Percentiles rank a stretch among this genome's conserved stretches.
Evolutionary conservation across 1,140 invertebrate genomes (phyloP).

Genomic region (Macrobrachium rosenbergii): DNA sequence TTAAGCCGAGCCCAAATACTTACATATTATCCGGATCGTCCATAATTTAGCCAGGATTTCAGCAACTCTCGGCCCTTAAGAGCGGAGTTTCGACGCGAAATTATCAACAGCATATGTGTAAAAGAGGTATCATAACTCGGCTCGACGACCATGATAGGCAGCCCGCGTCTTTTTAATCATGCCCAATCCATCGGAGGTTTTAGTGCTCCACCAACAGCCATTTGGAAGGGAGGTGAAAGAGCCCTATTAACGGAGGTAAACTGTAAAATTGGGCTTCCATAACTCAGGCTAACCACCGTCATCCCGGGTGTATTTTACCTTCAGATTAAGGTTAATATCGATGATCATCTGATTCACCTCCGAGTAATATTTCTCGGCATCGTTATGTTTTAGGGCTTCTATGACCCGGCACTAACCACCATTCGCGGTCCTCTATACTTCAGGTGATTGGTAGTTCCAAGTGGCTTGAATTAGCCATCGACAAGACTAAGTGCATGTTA

Average conservation of each 20-base stretch:
- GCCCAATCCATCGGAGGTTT: constrained; percentile 58
- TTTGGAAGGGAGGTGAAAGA: constrained; percentile 43
- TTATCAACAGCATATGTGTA: constrained; percentile 63
- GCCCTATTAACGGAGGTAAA: constrained; percentile 57
- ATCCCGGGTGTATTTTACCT: constrained; percentile 59
- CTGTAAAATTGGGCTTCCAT: constrained; percentile 56
- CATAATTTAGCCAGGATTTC: constrained; percentile 60
- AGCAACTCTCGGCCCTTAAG: constrained; percentile 57
- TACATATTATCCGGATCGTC: constrained; percentile 52
- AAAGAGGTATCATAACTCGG: constrained; percentile 59
- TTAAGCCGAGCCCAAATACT: constrained; percentile 46
- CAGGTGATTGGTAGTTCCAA: constrained; percentile 58
- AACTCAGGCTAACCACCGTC: constrained; percentile 44
- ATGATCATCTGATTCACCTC: constrained; percentile 59
- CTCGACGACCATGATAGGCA: constrained; percentile 47
- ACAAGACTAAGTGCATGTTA: constrained; percentile 60
- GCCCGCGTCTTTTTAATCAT: constrained; percentile 59
- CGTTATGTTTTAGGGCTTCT: constrained; percentile 49
- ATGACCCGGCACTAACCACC: constrained; percentile 16
- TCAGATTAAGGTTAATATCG: constrained; percentile 58
- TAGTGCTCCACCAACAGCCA: constrained; percentile 46
- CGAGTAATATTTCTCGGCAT: constrained; percentile 49
- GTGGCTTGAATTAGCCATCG: constrained; percentile 62
- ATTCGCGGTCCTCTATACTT: constrained; percentile 41
- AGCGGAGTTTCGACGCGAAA: constrained; percentile 54